Percentiles rank a stretch among this genome's conserved stretches.
phyloP scores from a whole-genome alignment of 2,797 vertebrate species.

The Sarcophilus harrisii region DNA sequence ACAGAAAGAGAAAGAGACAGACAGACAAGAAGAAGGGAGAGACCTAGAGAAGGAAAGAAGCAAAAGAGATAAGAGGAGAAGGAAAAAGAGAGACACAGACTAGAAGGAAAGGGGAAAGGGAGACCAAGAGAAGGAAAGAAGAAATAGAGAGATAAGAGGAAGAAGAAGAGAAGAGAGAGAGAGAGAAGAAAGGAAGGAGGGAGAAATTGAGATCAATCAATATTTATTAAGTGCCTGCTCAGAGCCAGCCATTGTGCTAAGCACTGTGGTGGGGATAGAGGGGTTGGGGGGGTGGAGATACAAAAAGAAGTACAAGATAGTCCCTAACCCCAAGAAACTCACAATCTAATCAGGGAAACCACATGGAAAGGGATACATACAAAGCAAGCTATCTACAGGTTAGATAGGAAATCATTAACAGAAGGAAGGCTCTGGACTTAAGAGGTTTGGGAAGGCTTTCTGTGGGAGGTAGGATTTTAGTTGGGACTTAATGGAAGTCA shows the following conservation, averaged over 20 bases:
- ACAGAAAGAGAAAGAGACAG: neutral
- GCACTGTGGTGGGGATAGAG: too few relatives aligned
- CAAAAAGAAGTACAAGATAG: neutral
- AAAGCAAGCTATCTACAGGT: neutral
- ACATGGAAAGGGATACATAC: neutral
- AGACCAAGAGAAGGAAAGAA: too few relatives aligned
- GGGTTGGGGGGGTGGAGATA: too few relatives aligned
- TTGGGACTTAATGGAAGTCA: neutral
- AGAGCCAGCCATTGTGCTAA: neutral
- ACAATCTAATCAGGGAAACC: neutral
- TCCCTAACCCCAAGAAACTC: neutral
- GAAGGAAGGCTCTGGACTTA: neutral
- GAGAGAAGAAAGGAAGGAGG: neutral
- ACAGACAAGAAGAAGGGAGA: too few relatives aligned
- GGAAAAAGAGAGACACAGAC: too few relatives aligned
- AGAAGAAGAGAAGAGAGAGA: too few relatives aligned
- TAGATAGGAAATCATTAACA: neutral
- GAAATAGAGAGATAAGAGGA: too few relatives aligned
- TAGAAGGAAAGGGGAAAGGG: too few relatives aligned
- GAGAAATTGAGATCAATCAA: neutral
- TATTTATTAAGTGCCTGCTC: neutral
- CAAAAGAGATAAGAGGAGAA: neutral
- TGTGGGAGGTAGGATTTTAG: neutral
- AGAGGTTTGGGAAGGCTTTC: neutral
- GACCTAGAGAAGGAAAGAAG: neutral